Base-by-base conservation (phyloP, 1,140 invertebrate genomes). In the Piezodorus guildinii region DNA sequence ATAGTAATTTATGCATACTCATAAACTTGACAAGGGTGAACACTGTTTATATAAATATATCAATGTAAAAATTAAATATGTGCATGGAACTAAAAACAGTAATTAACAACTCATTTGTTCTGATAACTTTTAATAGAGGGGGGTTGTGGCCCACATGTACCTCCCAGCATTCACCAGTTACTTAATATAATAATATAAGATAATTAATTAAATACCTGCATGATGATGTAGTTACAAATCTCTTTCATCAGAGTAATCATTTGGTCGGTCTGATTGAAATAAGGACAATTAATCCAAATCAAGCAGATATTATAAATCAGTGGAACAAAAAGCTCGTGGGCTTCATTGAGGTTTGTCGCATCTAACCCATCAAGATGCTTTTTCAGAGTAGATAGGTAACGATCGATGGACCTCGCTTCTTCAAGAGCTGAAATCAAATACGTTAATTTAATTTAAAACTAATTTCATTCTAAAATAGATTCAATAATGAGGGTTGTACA, bases 281-380 rank as follows among this genome's bases (percentile, higher is more conserved):
- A 88, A 68, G 84, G 81, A 0, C 89, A 94, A 70, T 88, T 83
- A 1, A 84, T 82, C 91, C 91, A 95, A 12, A 91, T 76, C 5
- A 93, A 74, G 61, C 88, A 89, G 8, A 94, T 79, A n/a, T 82
- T 85, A 68, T 93, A 83, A 66, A 83, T 67, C 43, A 91, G 73
- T 0, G 84, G 81, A 58, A 82, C 79, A 39, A 94, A 77, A 17
- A 82, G 76, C 3, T 74, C 52, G 23, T 77, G 73, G 3, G 82
- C 74, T 44, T 90, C 84, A 21, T 77, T 73, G 69, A 91, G 85
- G 46, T 86, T 83, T 0, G 75, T 78, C 39, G 79, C 81, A 70
- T 91, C 86, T 60, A 92, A 81, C 27, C 77, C 79, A 56, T 86
- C 82, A 68, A 94, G 81, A 67, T 83, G 78, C 45, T 72, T 73